Conservation (phyloP, 2,888 invertebrate genomes). For the Heliconius aoede region DNA sequence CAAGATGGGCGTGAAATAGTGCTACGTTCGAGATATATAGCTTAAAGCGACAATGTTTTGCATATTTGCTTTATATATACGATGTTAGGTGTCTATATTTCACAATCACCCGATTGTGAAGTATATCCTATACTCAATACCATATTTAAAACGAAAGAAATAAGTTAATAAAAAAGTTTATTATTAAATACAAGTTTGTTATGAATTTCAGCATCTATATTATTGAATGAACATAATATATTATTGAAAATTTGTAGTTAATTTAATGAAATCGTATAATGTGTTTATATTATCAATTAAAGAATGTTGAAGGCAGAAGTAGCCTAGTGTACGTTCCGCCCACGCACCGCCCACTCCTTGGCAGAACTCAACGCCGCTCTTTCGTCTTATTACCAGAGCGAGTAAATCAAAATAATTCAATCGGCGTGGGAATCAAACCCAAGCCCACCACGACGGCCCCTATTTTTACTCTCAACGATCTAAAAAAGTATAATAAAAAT, state of each 20-base stretch:
- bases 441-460: not conserved
- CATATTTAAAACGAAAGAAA: not conserved
- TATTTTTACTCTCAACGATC: not conserved
- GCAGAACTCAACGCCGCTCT: not conserved
- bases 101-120: too few relatives aligned
- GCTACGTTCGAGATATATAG: constrained; percentile 34
- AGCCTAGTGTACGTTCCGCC: too few relatives aligned
- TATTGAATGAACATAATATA: too few relatives aligned
- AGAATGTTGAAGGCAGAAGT: too few relatives aligned
- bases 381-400: not conserved
- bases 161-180: not conserved
- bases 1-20: constrained; percentile 50
- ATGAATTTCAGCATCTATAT: too few relatives aligned
- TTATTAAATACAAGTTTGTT: not conserved
- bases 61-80: constrained; percentile 22
- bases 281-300: too few relatives aligned
- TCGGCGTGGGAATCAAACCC: not conserved
- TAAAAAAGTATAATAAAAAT: not conserved
- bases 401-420: not conserved
- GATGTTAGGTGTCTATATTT: constrained; percentile 1
- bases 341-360: not conserved
- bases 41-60: constrained; percentile 26
- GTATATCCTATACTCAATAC: not conserved
- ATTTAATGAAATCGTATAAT: too few relatives aligned
- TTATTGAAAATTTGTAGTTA: too few relatives aligned